Evolutionary conservation across 1,140 invertebrate species (phyloP), one percentile per base, ranked within the genome.

Genomic region (Chionoecetes opilio): DNA sequence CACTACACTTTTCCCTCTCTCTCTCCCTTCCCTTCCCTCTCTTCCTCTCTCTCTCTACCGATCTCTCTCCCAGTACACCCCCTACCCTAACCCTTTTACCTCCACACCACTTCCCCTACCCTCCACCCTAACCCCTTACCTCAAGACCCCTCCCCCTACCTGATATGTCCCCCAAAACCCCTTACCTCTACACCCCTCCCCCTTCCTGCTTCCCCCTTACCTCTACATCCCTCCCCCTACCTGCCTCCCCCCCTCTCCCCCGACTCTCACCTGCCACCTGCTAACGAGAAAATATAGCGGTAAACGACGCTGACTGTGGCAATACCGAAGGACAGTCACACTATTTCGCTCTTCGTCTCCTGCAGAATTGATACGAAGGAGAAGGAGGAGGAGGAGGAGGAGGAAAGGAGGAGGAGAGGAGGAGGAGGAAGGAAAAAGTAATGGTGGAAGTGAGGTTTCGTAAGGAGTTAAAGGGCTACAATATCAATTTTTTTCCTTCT

Each of bases 251-350:
- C 63, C 1, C 63, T n/a, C 63, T 26, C n/a, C 21, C 21, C 63
- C 21, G 1, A 21, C 63, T 11, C 63, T 75, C 63, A 75, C 21
- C 63, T 75, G 63, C 63, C 63, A 21, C 63, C n/a, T 75, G 63
- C 63, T 75, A 75, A 75, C 63, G 63, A 75, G 63, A 75, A 75
- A 75, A 75, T 75, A 75, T 75, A 75, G 63, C 63, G 63, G 63
- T 75, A 75, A 75, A 75, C 63, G 63, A 21, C 21, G 6, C 11
- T n/a, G n/a, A 75, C 26, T 17, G 63, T 21, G 21, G 63, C 63
- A 75, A 75, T 75, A 75, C 21, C 26, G 21, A 21, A 3, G n/a
- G 63, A n/a, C 63, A 75, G 63, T 75, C 63, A n/a, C 21, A 26
- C 21, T 26, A 75, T 75, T 17, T 5, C 21, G 63, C 63, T n/a